A percentile compares a stretch with the other conserved stretches of the same genome.
These are phyloP conservation scores for Melanerpes formicivorus DNA, from an alignment of 2,113 vertebrate genomes.

Conservation along the genomic window DNA sequence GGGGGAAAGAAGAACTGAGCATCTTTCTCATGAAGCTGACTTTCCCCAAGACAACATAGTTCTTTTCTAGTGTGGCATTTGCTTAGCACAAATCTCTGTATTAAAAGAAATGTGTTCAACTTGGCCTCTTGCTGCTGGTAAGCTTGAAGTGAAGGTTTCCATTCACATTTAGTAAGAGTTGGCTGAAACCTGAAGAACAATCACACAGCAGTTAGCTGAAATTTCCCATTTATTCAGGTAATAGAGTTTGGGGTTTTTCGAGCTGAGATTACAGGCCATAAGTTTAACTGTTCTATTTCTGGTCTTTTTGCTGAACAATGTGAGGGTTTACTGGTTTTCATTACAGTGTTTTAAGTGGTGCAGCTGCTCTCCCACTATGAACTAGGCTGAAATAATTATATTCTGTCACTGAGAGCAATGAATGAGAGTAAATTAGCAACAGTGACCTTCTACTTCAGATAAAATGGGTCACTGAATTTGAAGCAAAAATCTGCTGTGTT, in stretches of 20 bases:
- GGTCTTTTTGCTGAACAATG: neutral
- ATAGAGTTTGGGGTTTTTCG: neutral
- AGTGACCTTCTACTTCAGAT: slow-evolving; percentile 26
- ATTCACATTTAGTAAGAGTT: neutral
- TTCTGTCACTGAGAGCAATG: slow-evolving; percentile 42
- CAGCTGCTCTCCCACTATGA: slow-evolving; percentile 7
- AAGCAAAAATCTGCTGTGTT: slow-evolving; percentile 2
- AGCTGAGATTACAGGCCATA: neutral
- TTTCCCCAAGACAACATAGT: too few relatives aligned
- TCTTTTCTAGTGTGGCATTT: too few relatives aligned
- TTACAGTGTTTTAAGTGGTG: slow-evolving; percentile 33
- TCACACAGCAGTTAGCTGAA: neutral
- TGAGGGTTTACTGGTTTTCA: slow-evolving; percentile 43
- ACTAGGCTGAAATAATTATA: slow-evolving; percentile 50
- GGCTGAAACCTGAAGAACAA: neutral
- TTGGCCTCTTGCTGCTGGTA: too few relatives aligned
- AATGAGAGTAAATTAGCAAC: slow-evolving; percentile 25
- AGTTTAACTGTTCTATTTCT: neutral
- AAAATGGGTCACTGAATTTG: neutral
- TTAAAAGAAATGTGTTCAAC: too few relatives aligned
- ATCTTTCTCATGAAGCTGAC: too few relatives aligned
- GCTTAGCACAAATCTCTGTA: too few relatives aligned
- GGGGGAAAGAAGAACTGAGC: too few relatives aligned
- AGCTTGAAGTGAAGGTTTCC: neutral
- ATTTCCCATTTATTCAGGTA: neutral